Conservation (phyloP, 2,888 invertebrate genomes). For the Heliothis peltigera region DNA sequence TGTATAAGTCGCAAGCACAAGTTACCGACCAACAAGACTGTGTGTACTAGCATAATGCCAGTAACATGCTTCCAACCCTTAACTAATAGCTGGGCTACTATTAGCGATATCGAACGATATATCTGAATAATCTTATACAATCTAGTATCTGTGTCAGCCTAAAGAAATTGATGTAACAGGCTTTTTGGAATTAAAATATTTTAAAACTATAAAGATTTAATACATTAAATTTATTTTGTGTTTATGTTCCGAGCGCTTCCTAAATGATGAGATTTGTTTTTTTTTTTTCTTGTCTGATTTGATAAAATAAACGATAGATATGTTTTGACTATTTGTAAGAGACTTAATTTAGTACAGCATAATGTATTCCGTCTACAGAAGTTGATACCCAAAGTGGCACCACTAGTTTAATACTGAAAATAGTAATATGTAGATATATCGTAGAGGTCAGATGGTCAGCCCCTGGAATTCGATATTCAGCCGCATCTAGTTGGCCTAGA, state of each 20-base stretch:
- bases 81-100: constrained; percentile 51
- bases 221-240: no score
- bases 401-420: background rate
- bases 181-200: background rate
- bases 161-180: background rate
- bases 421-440: background rate
- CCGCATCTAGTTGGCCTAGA: background rate
- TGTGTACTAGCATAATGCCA: constrained; percentile 34
- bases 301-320: no score
- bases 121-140: constrained; percentile 27
- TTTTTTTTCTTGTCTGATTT: no score
- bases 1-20: no score
- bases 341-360: no score
- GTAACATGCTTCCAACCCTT: constrained; percentile 42
- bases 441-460: background rate
- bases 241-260: no score
- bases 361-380: no score
- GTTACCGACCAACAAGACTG: no score
- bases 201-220: background rate
- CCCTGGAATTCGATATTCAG: background rate
- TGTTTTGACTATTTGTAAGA: no score
- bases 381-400: no score
- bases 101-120: constrained; percentile 44
- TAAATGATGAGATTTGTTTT: no score
- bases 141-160: background rate